Percentiles rank a stretch among this genome's conserved stretches.
Conservation (phyloP, 2,113 vertebrate genomes). For the Accipiter virgatus region DNA sequence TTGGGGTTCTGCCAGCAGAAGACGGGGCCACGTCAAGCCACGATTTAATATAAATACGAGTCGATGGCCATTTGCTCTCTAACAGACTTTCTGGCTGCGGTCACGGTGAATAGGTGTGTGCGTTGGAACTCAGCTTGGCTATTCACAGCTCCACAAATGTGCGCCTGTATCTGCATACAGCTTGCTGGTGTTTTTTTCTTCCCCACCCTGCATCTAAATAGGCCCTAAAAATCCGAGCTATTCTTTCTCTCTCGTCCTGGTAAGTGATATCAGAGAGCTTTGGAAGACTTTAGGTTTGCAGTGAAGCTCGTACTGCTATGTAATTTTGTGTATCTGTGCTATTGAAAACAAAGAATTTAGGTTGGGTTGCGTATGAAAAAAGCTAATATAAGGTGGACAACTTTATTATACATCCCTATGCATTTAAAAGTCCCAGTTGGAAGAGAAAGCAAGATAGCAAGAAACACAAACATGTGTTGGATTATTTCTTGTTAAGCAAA, state of each 20-base stretch:
- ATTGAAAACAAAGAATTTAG: not conserved
- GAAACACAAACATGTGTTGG: conserved; percentile 31
- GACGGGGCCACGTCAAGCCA: not conserved
- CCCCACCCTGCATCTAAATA: not conserved
- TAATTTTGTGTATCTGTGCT: not conserved
- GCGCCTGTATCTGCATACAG: not conserved
- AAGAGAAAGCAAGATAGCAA: conserved; percentile 46
- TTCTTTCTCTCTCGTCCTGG: not conserved
- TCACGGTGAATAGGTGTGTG: not conserved
- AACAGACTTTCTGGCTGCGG: not conserved
- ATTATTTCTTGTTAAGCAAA: conserved; percentile 55
- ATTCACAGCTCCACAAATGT: not conserved
- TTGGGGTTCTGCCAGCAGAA: not conserved
- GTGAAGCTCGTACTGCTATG: not conserved
- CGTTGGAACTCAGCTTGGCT: not conserved
- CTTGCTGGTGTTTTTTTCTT: not conserved
- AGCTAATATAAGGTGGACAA: not conserved
- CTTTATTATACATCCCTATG: not conserved
- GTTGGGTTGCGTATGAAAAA: not conserved
- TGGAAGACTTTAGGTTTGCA: not conserved
- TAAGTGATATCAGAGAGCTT: not conserved
- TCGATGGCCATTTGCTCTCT: not conserved
- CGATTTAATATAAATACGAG: not conserved
- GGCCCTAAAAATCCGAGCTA: not conserved
- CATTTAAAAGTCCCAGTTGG: conserved; percentile 31